Conservation (phyloP, 2,888 invertebrate genomes). For the Ferdinandea cuprea region DNA sequence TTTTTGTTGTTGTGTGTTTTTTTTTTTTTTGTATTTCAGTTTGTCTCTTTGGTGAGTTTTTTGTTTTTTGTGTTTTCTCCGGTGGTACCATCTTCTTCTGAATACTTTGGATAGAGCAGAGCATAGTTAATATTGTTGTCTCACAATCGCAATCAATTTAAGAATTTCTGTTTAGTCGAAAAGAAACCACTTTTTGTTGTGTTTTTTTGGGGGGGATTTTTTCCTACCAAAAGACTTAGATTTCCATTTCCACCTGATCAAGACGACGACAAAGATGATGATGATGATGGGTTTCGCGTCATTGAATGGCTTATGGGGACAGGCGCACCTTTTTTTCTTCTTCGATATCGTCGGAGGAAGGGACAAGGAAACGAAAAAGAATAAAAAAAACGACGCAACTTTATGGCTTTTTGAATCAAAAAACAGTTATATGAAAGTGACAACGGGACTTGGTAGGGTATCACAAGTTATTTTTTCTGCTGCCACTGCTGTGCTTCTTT, state of each 20-base stretch:
- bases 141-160: conserved; percentile 72
- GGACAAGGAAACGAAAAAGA: conserved; percentile 1
- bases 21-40: conserved; percentile 3
- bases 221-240: conserved; percentile 49
- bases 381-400: conserved; percentile 34
- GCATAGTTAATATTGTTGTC: conserved; percentile 66
- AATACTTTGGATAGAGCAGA: conserved; percentile 24
- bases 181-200: conserved; percentile 69
- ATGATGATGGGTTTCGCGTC: conserved; percentile 66
- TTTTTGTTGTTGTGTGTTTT: conserved; percentile 19
- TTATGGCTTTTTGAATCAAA: conserved; percentile 69
- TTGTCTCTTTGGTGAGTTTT: conserved; percentile 23
- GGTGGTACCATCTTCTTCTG: conserved; percentile 45
- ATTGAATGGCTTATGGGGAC: conserved; percentile 65
- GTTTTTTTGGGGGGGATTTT: conserved; percentile 18
- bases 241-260: conserved; percentile 73
- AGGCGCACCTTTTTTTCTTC: conserved; percentile 60
- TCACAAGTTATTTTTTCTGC: conserved; percentile 2
- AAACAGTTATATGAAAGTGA: conserved; percentile 75
- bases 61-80: conserved; percentile 36
- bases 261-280: conserved; percentile 28
- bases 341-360: conserved; percentile 2
- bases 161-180: conserved; percentile 74
- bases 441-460: conserved; percentile 72
- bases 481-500: conserved; percentile 39